Evolutionary conservation across 2,113 vertebrate species (phyloP).

Genomic region (Caranx ignobilis): DNA sequence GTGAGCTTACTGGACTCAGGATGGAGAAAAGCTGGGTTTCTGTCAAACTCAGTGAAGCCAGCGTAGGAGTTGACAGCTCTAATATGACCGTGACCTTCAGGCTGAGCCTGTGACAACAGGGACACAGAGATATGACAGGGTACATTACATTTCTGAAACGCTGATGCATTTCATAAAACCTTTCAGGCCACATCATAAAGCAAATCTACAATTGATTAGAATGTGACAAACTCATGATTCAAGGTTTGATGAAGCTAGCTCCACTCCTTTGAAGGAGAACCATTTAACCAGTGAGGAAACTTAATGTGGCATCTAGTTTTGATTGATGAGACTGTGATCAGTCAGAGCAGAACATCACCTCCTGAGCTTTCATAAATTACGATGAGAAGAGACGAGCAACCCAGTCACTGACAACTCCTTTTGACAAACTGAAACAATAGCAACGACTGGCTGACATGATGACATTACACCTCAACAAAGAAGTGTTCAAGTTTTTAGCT

Average conservation of each 20-base stretch:
- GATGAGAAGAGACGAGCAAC: too few relatives aligned
- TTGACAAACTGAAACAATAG: not conserved
- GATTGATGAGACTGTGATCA: too few relatives aligned
- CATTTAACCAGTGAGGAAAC: not conserved
- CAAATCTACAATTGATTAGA: not conserved
- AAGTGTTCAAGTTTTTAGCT: not conserved
- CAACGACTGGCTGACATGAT: not conserved
- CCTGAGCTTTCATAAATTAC: too few relatives aligned
- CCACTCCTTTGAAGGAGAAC: not conserved
- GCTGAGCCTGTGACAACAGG: constrained; percentile 71
- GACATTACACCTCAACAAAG: not conserved
- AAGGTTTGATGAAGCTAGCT: not conserved
- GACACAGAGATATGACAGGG: not conserved
- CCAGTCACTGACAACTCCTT: not conserved
- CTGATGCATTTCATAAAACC: constrained; percentile 2
- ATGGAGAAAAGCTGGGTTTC: constrained; percentile 82
- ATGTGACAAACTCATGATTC: not conserved
- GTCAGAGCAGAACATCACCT: too few relatives aligned
- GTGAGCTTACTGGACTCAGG: constrained; percentile 87
- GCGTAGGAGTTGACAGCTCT: constrained; percentile 89
- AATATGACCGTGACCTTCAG: constrained; percentile 82
- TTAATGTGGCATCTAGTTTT: too few relatives aligned
- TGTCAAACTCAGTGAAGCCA: constrained; percentile 88
- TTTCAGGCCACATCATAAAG: not conserved
- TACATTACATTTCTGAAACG: not conserved